phyloP scores from a whole-genome alignment of 64 coral and sea anemone species.

The Stylophora pistillata region DNA sequence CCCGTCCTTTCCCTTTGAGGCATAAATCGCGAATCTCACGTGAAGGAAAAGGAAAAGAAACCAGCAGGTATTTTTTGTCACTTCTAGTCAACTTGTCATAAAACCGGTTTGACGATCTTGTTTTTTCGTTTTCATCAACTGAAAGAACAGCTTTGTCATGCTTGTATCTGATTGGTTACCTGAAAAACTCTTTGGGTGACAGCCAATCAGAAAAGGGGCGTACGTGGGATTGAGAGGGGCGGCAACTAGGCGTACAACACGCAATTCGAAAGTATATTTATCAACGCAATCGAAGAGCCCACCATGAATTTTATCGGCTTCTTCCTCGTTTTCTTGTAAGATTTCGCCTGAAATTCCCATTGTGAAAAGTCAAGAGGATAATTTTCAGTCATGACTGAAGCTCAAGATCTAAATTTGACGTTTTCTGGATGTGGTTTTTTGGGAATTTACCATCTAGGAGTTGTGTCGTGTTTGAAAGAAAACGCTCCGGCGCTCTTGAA shows the following conservation, averaged over 20 bases:
- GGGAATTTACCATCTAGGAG: slow-evolving; percentile 96
- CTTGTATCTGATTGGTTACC: neutral
- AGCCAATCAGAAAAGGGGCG: slow-evolving; percentile 4
- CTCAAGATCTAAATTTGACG: slow-evolving; percentile 77
- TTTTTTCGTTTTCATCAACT: neutral
- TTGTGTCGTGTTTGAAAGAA: slow-evolving; percentile 89
- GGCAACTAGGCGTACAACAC: slow-evolving; percentile 44
- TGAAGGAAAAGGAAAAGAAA: neutral
- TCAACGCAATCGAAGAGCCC: neutral
- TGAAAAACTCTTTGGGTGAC: neutral
- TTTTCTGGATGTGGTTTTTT: slow-evolving; percentile 99
- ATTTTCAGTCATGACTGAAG: slow-evolving; percentile 44
- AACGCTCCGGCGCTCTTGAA: slow-evolving; percentile 90
- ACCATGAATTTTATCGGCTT: neutral
- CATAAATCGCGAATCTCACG: neutral
- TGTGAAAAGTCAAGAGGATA: neutral
- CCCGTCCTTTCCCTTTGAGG: neutral
- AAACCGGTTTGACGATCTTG: slow-evolving; percentile 24
- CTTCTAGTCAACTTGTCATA: neutral
- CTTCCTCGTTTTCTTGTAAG: neutral
- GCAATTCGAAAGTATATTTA: slow-evolving; percentile 13
- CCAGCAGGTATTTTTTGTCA: neutral
- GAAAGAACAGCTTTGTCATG: neutral
- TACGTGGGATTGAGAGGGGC: neutral
- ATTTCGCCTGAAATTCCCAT: neutral